phyloP scores from a whole-genome alignment of 1,140 invertebrate genomes.

The Drosophila cardini region DNA sequence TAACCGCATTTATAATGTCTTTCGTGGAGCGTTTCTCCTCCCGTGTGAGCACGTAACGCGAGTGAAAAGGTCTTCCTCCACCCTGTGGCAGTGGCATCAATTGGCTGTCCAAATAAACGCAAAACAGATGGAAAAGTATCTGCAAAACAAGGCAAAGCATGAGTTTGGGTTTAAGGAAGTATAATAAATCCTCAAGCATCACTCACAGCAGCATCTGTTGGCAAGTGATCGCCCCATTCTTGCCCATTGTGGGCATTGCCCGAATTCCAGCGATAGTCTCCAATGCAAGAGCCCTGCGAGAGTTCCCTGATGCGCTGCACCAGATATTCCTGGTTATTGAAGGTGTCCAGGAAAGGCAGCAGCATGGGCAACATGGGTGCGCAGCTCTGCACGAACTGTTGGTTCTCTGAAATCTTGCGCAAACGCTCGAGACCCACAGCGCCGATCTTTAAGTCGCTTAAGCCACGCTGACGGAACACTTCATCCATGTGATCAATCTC shows the following conservation, averaged over 20 bases:
- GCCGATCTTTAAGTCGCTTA: constrained; percentile 90
- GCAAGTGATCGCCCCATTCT: constrained; percentile 91
- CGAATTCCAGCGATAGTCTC: constrained; percentile 92
- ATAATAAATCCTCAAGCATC: not conserved
- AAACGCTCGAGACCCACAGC: constrained; percentile 89
- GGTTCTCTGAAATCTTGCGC: constrained; percentile 88
- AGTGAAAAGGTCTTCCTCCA: constrained; percentile 91
- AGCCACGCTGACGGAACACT: constrained; percentile 88
- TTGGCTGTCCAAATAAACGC: constrained; percentile 92
- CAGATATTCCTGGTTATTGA: constrained; percentile 93
- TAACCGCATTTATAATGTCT: constrained; percentile 74
- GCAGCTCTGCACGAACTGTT: constrained; percentile 86
- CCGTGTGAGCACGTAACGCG: constrained; percentile 82
- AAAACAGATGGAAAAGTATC: constrained; percentile 93
- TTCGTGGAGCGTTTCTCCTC: constrained; percentile 85
- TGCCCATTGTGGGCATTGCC: constrained; percentile 90
- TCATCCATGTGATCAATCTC: constrained; percentile 90
- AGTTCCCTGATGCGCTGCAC: constrained; percentile 91
- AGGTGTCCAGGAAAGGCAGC: constrained; percentile 91
- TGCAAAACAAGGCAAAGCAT: constrained; percentile 69
- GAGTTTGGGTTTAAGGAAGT: not conserved
- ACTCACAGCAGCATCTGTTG: constrained; percentile 91
- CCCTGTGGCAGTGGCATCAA: constrained; percentile 91
- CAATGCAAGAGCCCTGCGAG: constrained; percentile 91
- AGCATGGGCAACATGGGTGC: constrained; percentile 89